Percentiles rank a stretch among this genome's conserved stretches.
Evolutionary conservation across 2,888 invertebrate genomes (phyloP).

Genomic region (Kryphioiulus occultus): DNA sequence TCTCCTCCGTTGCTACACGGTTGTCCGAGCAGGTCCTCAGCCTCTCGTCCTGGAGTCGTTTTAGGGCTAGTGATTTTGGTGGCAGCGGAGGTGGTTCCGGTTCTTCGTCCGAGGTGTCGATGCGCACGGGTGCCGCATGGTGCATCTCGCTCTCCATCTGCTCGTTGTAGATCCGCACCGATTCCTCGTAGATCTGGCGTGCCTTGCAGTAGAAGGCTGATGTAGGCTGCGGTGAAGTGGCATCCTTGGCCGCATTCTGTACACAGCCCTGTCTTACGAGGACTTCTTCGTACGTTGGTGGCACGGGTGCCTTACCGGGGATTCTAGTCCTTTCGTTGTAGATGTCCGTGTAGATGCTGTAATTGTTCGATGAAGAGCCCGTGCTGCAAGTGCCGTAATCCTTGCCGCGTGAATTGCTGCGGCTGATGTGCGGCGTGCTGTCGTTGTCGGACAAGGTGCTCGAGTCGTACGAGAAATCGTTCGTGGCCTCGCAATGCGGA

Average conservation of each 20-base stretch:
- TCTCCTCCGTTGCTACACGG: not conserved
- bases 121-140: slow-evolving; percentile 46
- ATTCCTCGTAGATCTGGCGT: slow-evolving; percentile 43
- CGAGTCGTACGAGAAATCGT: slow-evolving; percentile 62
- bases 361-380: slow-evolving; percentile 56
- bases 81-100: slow-evolving; percentile 47
- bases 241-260: no score
- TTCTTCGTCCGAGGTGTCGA: slow-evolving; percentile 50
- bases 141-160: slow-evolving; percentile 49
- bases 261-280: not conserved
- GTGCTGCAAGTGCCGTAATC: slow-evolving; percentile 58
- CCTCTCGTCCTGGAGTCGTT: not conserved
- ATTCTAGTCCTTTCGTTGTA: slow-evolving; percentile 17
- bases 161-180: slow-evolving; percentile 41
- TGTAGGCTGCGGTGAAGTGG: not conserved
- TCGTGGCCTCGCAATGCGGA: slow-evolving; percentile 56
- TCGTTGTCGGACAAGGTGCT: slow-evolving; percentile 65
- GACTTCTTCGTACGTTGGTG: slow-evolving; percentile 39
- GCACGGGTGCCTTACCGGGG: not conserved
- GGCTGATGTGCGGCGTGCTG: slow-evolving; percentile 64
- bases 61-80: not conserved
- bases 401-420: slow-evolving; percentile 65
- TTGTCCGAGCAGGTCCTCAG: not conserved
- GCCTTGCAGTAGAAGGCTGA: not conserved
- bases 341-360: slow-evolving; percentile 54